phyloP scores from a whole-genome alignment of 1,140 invertebrate species.

The Trissolcus basalis region DNA sequence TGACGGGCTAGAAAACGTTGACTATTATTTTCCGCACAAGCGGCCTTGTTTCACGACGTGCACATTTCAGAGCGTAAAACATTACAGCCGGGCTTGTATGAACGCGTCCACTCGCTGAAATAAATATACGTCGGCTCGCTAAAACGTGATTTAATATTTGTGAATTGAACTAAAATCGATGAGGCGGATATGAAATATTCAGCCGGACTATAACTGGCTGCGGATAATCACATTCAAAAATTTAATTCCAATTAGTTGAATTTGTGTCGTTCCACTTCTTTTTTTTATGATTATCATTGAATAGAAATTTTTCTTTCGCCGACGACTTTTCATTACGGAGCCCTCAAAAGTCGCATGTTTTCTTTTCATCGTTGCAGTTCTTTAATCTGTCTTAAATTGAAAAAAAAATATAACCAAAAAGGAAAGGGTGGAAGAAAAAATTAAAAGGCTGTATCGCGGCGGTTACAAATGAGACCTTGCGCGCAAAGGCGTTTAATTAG shows the following conservation, averaged over 20 bases:
- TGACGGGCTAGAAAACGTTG: constrained; percentile 26
- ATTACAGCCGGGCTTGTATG: constrained; percentile 22
- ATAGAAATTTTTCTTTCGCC: too few species aligned
- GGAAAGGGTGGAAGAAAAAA: too few species aligned
- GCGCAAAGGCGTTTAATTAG: constrained; percentile 1
- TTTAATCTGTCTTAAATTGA: neutral
- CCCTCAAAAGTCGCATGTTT: too few species aligned
- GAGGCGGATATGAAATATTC: neutral
- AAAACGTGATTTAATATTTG: constrained; percentile 18
- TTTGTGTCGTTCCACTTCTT: too few species aligned
- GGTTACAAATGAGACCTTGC: constrained; percentile 3
- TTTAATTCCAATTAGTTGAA: neutral
- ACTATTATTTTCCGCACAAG: constrained; percentile 28
- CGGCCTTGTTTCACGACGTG: constrained; percentile 15
- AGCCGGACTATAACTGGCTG: neutral
- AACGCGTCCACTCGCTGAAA: constrained; percentile 18
- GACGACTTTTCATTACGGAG: too few species aligned
- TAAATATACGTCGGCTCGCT: constrained; percentile 6
- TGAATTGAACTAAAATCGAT: constrained; percentile 7
- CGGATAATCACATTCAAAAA: neutral
- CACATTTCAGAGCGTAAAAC: constrained; percentile 23
- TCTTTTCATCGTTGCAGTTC: too few species aligned
- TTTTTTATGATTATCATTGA: too few species aligned
- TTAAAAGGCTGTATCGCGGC: too few species aligned
- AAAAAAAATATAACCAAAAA: constrained; percentile 5